Conservation (phyloP, 1,140 invertebrate genomes). For the Eurosta solidaginis region DNA sequence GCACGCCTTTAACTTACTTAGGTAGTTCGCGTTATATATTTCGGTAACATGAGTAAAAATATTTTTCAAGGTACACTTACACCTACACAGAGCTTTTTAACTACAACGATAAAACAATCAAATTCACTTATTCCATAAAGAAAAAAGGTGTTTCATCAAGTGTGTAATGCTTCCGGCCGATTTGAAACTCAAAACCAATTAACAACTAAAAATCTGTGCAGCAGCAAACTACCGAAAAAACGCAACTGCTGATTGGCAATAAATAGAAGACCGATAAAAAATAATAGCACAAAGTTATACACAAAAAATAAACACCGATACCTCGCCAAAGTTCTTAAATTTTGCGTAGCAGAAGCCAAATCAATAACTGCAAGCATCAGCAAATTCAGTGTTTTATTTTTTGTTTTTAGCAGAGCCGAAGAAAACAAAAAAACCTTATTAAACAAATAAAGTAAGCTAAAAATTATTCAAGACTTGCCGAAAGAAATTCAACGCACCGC, state of each 20-base stretch:
- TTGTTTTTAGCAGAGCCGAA: neutral
- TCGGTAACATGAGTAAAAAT: neutral
- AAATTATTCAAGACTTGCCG: neutral
- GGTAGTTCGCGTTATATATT: no score
- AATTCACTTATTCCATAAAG: neutral
- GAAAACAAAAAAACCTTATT: neutral
- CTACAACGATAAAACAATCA: neutral
- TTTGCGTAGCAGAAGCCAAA: slow-evolving; percentile 34
- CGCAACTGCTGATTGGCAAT: neutral
- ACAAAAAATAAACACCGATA: neutral
- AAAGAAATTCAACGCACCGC: slow-evolving; percentile 6
- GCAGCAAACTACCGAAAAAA: slow-evolving; percentile 23
- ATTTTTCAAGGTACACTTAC: neutral
- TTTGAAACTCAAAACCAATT: slow-evolving; percentile 36
- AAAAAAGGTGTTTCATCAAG: slow-evolving; percentile 34
- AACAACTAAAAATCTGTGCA: slow-evolving; percentile 32
- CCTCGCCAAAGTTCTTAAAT: neutral
- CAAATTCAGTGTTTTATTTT: neutral
- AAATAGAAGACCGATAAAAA: neutral
- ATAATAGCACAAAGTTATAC: neutral
- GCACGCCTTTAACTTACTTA: no score
- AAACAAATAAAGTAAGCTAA: neutral
- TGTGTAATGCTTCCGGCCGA: slow-evolving; percentile 35
- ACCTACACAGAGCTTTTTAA: neutral
- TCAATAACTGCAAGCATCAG: slow-evolving; percentile 33